Evolutionary conservation across 2,797 vertebrate genomes (phyloP), one percentile per base, ranked within the genome.

Genomic region (Sandelia bainsii): DNA sequence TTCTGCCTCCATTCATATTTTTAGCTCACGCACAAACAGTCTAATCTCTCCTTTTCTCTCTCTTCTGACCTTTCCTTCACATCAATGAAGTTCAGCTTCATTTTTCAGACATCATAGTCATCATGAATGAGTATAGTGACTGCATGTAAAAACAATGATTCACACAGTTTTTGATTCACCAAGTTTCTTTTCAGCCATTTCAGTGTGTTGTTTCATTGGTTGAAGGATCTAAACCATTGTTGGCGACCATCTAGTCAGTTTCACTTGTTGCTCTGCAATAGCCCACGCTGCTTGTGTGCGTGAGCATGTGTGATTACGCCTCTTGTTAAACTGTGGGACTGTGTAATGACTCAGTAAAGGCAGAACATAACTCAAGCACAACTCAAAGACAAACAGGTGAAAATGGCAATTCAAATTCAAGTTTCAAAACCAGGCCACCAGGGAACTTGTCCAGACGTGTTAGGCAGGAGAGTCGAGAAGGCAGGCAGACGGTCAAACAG

Each of bases 21-120:
- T 27, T 32, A 4, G 1, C 29, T 23, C n/a, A 4, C 11, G 45
- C 46, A 37, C 13, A 45, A 48, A 8, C 20, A 13, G 6, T 14
- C 14, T 27, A 10, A 4, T 25, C 22, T 17, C 40, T 39, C 54
- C 16, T n/a, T 6, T 48, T 45, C 52, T 45, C 59, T 29, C 58
- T 65, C 22, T 49, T 29, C 29, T 76, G 54, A 78, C 46, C 62
- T 84, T 82, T 46, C 51, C 39, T 16, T 58, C 5, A 32, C 68
- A 62, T 75, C 23, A 42, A 13, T 58, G 8, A 42, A 20, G 20
- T 27, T 25, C 40, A 72, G 57, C 69, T 65, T 76, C 20, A 48
- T 62, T 61, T 40, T 14, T 67, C 67, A 62, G n/a, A 61, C 22
- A 39, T 12, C 13, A 6, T 48, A 54, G 62, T 73, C 52, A 39